phyloP scores from a whole-genome alignment of 2,888 invertebrate species.

The Drosophila leonis region DNA sequence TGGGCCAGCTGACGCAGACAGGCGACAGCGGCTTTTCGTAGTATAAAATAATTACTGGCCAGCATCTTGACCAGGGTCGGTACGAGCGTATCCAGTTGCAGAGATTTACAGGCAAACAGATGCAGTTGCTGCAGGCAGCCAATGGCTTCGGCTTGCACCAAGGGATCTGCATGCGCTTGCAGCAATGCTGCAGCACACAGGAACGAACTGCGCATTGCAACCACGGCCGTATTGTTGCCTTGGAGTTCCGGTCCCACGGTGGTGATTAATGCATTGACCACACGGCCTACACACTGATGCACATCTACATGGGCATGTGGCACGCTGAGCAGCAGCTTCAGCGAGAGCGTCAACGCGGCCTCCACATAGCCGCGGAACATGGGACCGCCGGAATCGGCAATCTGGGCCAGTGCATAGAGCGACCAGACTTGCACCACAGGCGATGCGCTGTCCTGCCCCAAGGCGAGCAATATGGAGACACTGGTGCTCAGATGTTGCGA shows the following conservation, averaged over 20 bases:
- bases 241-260: slow-evolving; percentile 99
- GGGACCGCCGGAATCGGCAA: slow-evolving; percentile 99
- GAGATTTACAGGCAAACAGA: slow-evolving; percentile 97
- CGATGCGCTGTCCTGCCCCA: slow-evolving; percentile 97
- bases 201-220: slow-evolving; percentile 93
- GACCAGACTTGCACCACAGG: slow-evolving; percentile 99
- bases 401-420: slow-evolving; percentile 96
- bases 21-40: slow-evolving; percentile 97
- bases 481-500: slow-evolving; percentile 97
- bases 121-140: slow-evolving; percentile 98
- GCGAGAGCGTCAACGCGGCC: slow-evolving; percentile 94
- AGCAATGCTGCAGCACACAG: slow-evolving; percentile 97
- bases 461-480: slow-evolving; percentile 96
- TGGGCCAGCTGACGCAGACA: slow-evolving; percentile 98
- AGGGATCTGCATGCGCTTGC: slow-evolving; percentile 94
- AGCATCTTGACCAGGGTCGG: slow-evolving; percentile 96
- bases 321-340: slow-evolving; percentile 95
- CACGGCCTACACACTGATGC: slow-evolving; percentile 96
- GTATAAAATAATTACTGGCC: slow-evolving; percentile 94
- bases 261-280: slow-evolving; percentile 97
- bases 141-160: slow-evolving; percentile 97
- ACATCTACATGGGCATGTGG: slow-evolving; percentile 96
- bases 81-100: slow-evolving; percentile 96
- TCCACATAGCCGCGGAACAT: slow-evolving; percentile 99
- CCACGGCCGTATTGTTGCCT: slow-evolving; percentile 90